These are phyloP conservation scores for Uria lomvia DNA, from an alignment of 2,113 vertebrate species.

Conservation along the genomic window DNA sequence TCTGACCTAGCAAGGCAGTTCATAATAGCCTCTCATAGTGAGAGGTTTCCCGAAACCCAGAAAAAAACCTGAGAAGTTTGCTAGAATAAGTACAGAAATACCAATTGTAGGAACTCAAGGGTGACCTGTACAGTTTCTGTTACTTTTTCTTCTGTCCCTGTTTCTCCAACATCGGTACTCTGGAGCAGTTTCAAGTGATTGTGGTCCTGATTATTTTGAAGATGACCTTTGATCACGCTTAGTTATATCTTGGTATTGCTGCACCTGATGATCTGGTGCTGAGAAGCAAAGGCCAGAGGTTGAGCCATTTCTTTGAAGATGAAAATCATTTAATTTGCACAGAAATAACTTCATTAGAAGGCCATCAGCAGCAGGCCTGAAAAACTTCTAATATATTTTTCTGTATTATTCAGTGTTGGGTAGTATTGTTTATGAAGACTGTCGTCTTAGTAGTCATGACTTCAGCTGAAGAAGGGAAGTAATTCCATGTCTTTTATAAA, in stretches of 20 bases:
- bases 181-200: background rate
- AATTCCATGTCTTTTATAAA: background rate
- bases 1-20: background rate
- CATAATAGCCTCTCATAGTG: background rate
- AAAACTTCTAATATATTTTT: background rate
- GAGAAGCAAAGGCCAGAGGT: background rate
- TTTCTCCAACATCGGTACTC: background rate
- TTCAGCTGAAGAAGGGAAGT: background rate
- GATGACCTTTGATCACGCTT: background rate
- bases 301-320: background rate
- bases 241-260: background rate
- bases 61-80: background rate
- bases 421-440: background rate
- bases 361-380: background rate
- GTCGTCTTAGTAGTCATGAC: background rate
- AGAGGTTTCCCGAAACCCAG: background rate
- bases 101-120: background rate
- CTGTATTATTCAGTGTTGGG: background rate
- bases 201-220: background rate
- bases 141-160: background rate
- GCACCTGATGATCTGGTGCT: background rate
- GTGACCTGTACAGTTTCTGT: background rate
- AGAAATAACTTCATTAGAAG: background rate
- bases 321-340: background rate
- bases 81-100: background rate